A percentile compares a stretch with the other conserved stretches of the same genome.
These are phyloP conservation scores for Drosophila ficusphila DNA, from an alignment of 1,140 invertebrate genomes.

Conservation along the genomic window DNA sequence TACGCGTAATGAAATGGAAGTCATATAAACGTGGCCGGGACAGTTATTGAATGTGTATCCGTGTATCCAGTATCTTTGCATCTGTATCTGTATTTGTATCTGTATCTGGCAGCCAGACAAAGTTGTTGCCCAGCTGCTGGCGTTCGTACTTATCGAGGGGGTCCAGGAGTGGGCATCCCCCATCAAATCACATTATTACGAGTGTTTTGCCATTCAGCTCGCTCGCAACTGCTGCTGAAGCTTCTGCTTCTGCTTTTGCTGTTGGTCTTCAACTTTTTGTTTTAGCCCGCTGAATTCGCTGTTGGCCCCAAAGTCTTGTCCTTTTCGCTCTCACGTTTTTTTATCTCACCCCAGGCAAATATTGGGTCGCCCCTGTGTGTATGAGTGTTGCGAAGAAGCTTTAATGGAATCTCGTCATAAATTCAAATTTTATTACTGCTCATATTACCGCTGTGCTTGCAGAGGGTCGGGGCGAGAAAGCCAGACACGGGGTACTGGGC, in stretches of 20 bases:
- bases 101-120: conserved; percentile 60
- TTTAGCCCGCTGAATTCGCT: conserved; percentile 59
- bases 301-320: conserved; percentile 32
- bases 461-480: conserved; percentile 20
- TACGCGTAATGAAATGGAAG: conserved; percentile 81
- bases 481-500: conserved; percentile 24
- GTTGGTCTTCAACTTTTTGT: conserved; percentile 40
- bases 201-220: conserved; percentile 55
- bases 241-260: conserved; percentile 21
- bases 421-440: conserved; percentile 83
- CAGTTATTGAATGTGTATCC: conserved; percentile 60
- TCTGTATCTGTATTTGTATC: conserved; percentile 47
- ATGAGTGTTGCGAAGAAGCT: conserved; percentile 77
- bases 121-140: conserved; percentile 68
- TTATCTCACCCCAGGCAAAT: conserved; percentile 71
- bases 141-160: conserved; percentile 7
- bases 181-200: conserved; percentile 80
- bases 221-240: conserved; percentile 37
- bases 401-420: conserved; percentile 84
- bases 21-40: conserved; percentile 65
- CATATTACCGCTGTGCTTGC: conserved; percentile 72
- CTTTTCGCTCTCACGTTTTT: conserved; percentile 22
- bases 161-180: conserved; percentile 10
- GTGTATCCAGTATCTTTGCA: conserved; percentile 2
- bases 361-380: conserved; percentile 54